A percentile compares a stretch with the other conserved stretches of the same genome.
phyloP scores from a whole-genome alignment of 37 sponge, comb jelly and placozoan species.

The Haliclona indistincta region DNA sequence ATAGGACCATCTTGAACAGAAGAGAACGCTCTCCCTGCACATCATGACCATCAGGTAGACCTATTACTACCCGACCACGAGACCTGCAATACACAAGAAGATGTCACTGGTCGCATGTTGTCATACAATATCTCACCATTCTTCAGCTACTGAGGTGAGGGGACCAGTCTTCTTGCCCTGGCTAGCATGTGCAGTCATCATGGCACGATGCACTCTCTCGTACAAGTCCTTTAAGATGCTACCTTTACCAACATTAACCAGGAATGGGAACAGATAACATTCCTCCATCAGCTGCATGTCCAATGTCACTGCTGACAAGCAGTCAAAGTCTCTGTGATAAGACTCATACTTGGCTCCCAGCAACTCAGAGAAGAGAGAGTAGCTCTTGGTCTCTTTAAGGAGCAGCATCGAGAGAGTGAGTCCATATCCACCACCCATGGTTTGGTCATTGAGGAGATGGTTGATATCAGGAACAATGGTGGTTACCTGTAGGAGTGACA shows the following conservation, averaged over 20 bases:
- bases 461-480: conserved; percentile 38
- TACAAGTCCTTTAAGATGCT: conserved; percentile 32
- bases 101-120: neutral
- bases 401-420: conserved; percentile 44
- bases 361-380: conserved; percentile 18
- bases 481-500: conserved; percentile 26
- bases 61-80: neutral
- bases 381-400: conserved; percentile 41
- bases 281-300: neutral
- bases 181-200: conserved; percentile 26
- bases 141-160: conserved; percentile 27
- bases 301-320: conserved; percentile 1
- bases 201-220: conserved; percentile 10
- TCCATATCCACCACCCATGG: conserved; percentile 63
- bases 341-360: conserved; percentile 28
- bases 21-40: neutral
- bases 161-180: neutral
- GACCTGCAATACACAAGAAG: neutral
- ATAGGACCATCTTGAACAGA: conserved; percentile 51
- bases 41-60: conserved; percentile 14
- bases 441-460: conserved; percentile 44
- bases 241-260: conserved; percentile 11
- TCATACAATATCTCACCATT: conserved; percentile 27
- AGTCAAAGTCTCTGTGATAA: conserved; percentile 33
- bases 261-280: conserved; percentile 3